Base-by-base conservation (phyloP, 2,888 invertebrate genomes). In the Chouioia cunea region DNA sequence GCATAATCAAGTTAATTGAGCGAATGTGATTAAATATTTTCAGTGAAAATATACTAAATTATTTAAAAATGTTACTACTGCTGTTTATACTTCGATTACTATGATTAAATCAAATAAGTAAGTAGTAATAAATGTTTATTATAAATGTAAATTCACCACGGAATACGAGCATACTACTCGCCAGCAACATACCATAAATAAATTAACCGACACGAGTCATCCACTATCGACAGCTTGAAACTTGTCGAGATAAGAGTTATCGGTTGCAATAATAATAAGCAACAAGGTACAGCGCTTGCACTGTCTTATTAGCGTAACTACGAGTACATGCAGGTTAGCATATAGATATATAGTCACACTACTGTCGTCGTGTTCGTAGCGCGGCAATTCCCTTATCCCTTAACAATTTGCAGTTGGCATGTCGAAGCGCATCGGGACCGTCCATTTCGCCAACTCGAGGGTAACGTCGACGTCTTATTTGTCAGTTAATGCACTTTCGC, bases 371-470 rank as follows among this genome's bases (percentile, higher is more conserved):
- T 80, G 81, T 81, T 77, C 75, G 15, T 52, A 53, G 70, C 76
- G 73, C 76, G 76, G 77, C 82, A 65, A 72, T 72, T 83, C 82
- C 82, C 82, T 80, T 80, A 83, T 82, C 83, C 83, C 83, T 82
- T 78, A 82, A 83, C 83, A 83, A 83, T 83, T 83, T 83, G 79
- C 79, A 74, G 77, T 78, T 80, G 79, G 80, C 82, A 80, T 76
- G 79, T 77, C 76, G 77, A 77, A 54, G 66, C 43, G 27, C 57
- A 46, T 56, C 64, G 50, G 59, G 58, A 59, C 48, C 58, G 46
- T 67, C 53, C 54, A 66, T 59, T 52, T 66, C 54, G 23, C 44
- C 20, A 16, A 46, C 54, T 14, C 15, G 53, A 20, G 36, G 18
- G 16, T 20, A 20, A 18, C 44, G 58, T 44, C 68, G 27, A 20